Conservation (phyloP, 2,113 vertebrate species). For the Odobenus rosmarus region DNA sequence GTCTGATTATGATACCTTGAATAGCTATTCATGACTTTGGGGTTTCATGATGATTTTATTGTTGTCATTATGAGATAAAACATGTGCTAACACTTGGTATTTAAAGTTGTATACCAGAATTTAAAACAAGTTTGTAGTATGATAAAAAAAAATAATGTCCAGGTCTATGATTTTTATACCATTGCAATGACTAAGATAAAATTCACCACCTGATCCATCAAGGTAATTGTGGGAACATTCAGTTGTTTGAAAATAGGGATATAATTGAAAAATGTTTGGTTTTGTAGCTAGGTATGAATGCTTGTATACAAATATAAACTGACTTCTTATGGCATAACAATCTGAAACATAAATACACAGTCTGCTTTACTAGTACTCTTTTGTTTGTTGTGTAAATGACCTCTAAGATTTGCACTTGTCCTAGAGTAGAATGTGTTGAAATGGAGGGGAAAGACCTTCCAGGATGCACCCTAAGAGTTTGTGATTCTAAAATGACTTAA, state of each 20-base stretch:
- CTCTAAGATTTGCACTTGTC: neutral
- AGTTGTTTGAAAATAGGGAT: slow-evolving; percentile 20
- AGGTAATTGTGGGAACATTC: slow-evolving; percentile 35
- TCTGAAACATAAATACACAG: slow-evolving; percentile 1
- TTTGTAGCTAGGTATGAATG: neutral
- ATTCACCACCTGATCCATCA: neutral
- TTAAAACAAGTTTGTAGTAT: slow-evolving; percentile 19
- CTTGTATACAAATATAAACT: slow-evolving; percentile 10
- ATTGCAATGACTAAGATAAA: slow-evolving; percentile 6
- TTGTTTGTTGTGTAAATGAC: neutral
- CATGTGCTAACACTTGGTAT: neutral
- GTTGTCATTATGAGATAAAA: slow-evolving; percentile 49
- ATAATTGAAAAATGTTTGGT: slow-evolving; percentile 11
- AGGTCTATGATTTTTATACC: slow-evolving; percentile 21
- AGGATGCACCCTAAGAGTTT: neutral
- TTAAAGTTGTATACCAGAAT: neutral
- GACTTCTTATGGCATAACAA: slow-evolving; percentile 1
- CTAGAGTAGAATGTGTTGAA: neutral
- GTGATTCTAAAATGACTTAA: neutral
- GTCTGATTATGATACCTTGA: neutral
- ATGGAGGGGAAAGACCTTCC: neutral
- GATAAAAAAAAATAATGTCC: neutral
- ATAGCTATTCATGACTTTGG: neutral
- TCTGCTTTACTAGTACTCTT: neutral
- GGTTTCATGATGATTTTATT: slow-evolving; percentile 43